A percentile compares a stretch with the other conserved stretches of the same genome.
phyloP scores from a whole-genome alignment of 2,888 invertebrate genomes.

The Saturnia japonica region DNA sequence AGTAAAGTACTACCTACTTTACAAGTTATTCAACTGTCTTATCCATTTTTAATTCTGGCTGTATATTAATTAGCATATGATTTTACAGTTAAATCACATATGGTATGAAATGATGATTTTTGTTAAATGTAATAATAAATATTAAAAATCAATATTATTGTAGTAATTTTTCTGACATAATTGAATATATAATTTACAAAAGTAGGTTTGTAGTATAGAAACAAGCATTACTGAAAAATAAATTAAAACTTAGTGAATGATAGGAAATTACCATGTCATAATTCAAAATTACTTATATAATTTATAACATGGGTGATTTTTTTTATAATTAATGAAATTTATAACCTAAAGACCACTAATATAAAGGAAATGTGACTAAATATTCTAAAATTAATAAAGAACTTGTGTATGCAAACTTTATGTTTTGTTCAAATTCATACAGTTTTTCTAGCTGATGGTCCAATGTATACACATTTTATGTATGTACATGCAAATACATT shows the following conservation, averaged over 20 bases:
- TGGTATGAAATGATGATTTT: not conserved
- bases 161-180: not conserved
- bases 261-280: not conserved
- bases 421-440: not conserved
- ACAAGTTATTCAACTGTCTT: slow-evolving; percentile 2
- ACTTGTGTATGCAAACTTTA: not conserved
- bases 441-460: not conserved
- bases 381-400: not conserved
- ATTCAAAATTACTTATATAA: not conserved
- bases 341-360: not conserved
- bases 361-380: not conserved
- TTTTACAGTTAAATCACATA: not conserved
- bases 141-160: not conserved
- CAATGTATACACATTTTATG: too few relatives aligned
- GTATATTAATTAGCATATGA: slow-evolving; percentile 12
- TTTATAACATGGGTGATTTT: not conserved
- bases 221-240: not conserved
- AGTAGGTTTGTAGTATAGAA: not conserved
- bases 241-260: not conserved
- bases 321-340: not conserved
- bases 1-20: slow-evolving; percentile 12
- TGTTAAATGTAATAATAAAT: not conserved
- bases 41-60: not conserved
- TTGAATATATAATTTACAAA: not conserved
- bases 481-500: too few relatives aligned